Evolutionary conservation across 2,888 invertebrate genomes (phyloP), one percentile per base, ranked within the genome.

Genomic region (Tipula unca): DNA sequence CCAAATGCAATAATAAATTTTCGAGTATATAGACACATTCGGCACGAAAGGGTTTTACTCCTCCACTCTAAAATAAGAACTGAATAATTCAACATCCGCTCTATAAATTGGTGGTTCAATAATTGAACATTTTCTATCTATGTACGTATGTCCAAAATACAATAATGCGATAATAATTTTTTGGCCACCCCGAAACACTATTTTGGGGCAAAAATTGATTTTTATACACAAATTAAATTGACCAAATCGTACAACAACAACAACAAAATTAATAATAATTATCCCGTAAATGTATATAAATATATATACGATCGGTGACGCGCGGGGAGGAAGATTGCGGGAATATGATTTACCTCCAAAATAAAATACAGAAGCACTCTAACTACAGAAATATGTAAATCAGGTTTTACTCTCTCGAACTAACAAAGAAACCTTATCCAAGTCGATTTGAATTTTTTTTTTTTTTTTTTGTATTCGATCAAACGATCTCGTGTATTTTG

Each of bases 331-430:
- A n/a, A n/a, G n/a, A n/a, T n/a, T n/a, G n/a, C n/a, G 69, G 2
- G 14, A 6, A 17, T 69, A 25, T 10, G 69, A 69, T 69, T 69
- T 69, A 10, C 10, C 25, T 69, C 25, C 25, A 69, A 69, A 69
- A 69, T 69, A 69, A 69, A 25, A 69, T 69, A 69, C 69, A 69
- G 69, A 69, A 69, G 69, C 69, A 69, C 69, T 69, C 69, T 69
- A 69, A 69, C 69, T 69, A 69, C 69, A n/a, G n/a, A n/a, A n/a
- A n/a, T n/a, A n/a, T n/a, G n/a, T n/a, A n/a, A n/a, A n/a, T n/a
- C n/a, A n/a, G n/a, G n/a, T n/a, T n/a, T n/a, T n/a, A n/a, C n/a
- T n/a, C n/a, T n/a, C n/a, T n/a, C n/a, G n/a, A 69, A 69, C 25
- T 25, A 1, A 25, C 25, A 69, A 69, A 69, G 69, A 69, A 69